phyloP scores from a whole-genome alignment of 2,888 invertebrate genomes.

The Caradrina clavipalpis region DNA sequence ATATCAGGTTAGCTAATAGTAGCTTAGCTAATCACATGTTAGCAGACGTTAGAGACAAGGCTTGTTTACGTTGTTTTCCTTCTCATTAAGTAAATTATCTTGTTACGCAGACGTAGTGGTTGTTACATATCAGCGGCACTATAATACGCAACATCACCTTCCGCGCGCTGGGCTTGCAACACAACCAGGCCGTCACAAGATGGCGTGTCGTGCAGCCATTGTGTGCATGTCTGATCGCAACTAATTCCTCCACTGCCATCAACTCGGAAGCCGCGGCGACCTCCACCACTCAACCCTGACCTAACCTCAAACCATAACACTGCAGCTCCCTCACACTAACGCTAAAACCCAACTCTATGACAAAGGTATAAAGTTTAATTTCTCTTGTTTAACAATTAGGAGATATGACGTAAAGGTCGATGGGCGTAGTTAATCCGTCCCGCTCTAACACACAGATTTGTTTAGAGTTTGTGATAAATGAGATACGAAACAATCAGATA shows the following conservation, averaged over 20 bases:
- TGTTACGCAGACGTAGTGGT: too few relatives aligned
- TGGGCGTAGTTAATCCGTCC: slow-evolving; percentile 27
- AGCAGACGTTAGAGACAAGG: too few relatives aligned
- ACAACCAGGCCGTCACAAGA: slow-evolving; percentile 7
- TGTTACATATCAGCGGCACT: too few relatives aligned
- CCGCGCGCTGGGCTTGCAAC: neutral
- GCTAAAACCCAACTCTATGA: slow-evolving; percentile 33
- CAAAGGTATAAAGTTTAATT: slow-evolving; percentile 17
- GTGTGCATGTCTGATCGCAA: slow-evolving; percentile 48
- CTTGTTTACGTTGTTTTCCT: too few relatives aligned
- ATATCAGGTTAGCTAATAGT: too few relatives aligned
- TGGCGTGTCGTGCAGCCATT: slow-evolving; percentile 34
- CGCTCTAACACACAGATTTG: slow-evolving; percentile 50
- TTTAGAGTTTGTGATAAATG: slow-evolving; percentile 52
- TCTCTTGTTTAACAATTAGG: slow-evolving; percentile 7
- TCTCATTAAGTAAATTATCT: too few relatives aligned
- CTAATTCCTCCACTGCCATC: slow-evolving; percentile 30
- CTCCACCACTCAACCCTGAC: slow-evolving; percentile 58
- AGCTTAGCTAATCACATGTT: too few relatives aligned
- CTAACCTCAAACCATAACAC: slow-evolving; percentile 30
- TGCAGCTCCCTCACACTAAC: neutral
- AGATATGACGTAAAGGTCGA: slow-evolving; percentile 26
- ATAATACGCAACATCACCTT: neutral
- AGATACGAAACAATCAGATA: slow-evolving; percentile 58
- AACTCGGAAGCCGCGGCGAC: slow-evolving; percentile 52